A percentile compares a stretch with the other conserved stretches of the same genome.
Evolutionary conservation across 2,797 vertebrate genomes (phyloP).

Genomic region (Gambusia yucatana): DNA sequence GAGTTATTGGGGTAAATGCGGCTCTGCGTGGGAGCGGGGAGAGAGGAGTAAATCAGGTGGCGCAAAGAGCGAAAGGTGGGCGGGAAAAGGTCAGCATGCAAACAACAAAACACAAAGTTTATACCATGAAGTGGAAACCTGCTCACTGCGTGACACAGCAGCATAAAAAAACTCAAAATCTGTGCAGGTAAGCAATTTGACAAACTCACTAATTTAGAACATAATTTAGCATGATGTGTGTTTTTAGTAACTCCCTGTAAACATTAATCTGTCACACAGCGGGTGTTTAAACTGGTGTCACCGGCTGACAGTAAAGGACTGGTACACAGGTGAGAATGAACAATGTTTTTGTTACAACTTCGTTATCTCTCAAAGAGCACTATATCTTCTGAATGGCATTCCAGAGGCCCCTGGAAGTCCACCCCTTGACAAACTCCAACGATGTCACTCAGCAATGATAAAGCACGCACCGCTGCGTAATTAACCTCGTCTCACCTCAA

Average conservation of each 20-base stretch:
- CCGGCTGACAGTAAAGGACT: slow-evolving; percentile 15
- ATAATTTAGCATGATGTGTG: neutral
- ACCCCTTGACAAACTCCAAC: slow-evolving; percentile 39
- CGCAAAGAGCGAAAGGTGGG: slow-evolving; percentile 15
- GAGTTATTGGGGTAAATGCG: slow-evolving; percentile 50
- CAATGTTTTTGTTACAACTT: slow-evolving; percentile 15
- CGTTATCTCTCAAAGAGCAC: slow-evolving; percentile 27
- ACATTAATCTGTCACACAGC: neutral
- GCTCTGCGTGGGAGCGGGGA: slow-evolving; percentile 19
- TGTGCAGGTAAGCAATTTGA: neutral
- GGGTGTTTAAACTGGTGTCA: slow-evolving; percentile 9
- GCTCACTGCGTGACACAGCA: neutral
- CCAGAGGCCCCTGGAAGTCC: slow-evolving; percentile 33
- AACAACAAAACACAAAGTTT: neutral
- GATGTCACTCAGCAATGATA: slow-evolving; percentile 56
- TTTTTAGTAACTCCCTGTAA: neutral
- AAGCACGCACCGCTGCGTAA: slow-evolving; percentile 46
- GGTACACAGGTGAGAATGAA: slow-evolving; percentile 3
- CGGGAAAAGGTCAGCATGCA: slow-evolving; percentile 10
- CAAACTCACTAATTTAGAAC: neutral
- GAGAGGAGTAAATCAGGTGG: slow-evolving; percentile 3
- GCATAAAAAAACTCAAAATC: too few species aligned
- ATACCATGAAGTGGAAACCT: neutral
- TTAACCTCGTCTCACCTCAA: slow-evolving; percentile 70
- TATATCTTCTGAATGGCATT: slow-evolving; percentile 37